These are phyloP conservation scores for Hippopotamus amphibius DNA, from an alignment of 2,113 vertebrate species.

Conservation along the genomic window DNA sequence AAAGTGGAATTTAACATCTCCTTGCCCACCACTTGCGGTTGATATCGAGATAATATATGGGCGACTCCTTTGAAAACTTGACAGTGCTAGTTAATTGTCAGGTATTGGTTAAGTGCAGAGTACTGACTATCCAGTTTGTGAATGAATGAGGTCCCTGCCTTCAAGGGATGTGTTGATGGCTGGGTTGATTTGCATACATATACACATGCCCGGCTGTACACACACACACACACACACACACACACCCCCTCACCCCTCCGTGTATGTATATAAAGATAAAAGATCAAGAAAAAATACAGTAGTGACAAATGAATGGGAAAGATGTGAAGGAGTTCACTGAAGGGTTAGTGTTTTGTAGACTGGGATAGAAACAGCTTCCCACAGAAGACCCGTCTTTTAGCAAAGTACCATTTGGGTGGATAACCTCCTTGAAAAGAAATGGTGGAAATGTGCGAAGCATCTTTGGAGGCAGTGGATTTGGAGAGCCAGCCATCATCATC, in stretches of 20 bases:
- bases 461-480: background rate
- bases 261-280: background rate
- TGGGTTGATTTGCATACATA: background rate
- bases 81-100: background rate
- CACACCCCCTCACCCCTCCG: background rate
- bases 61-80: background rate
- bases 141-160: background rate
- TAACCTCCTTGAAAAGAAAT: background rate
- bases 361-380: background rate
- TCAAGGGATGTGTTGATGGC: background rate
- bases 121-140: background rate
- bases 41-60: background rate
- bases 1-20: constrained; percentile 42
- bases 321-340: background rate
- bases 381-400: background rate
- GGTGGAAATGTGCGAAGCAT: background rate
- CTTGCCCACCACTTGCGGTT: background rate
- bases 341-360: background rate
- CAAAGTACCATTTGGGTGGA: background rate
- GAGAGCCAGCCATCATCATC: background rate
- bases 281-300: background rate
- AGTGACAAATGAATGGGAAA: background rate
- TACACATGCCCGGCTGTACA: background rate
- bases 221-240: background rate
- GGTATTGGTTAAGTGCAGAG: background rate